phyloP scores from a whole-genome alignment of 2,113 vertebrate species.

The Sitta europaea region DNA sequence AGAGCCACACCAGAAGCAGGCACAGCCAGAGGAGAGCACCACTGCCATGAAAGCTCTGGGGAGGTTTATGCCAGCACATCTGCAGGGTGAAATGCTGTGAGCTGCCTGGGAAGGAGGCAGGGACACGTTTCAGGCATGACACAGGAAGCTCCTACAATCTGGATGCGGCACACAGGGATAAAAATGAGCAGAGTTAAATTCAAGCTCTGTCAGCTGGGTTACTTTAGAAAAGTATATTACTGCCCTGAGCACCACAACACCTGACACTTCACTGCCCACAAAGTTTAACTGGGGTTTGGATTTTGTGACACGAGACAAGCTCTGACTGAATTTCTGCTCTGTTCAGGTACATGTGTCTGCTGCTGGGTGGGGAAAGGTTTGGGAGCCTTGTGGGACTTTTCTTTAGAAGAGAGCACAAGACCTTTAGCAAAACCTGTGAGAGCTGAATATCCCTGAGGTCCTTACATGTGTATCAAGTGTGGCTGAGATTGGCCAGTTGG shows the following conservation, averaged over 20 bases:
- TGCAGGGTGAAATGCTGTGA: background rate
- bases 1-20: background rate
- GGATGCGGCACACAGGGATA: background rate
- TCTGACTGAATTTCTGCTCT: background rate
- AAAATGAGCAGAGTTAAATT: background rate
- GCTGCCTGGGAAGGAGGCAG: background rate
- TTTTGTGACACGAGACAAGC: background rate
- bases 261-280: accelerated
- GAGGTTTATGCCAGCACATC: background rate
- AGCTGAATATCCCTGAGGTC: background rate
- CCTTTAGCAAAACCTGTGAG: background rate
- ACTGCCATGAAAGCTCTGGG: background rate
- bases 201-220: background rate
- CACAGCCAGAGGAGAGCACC: background rate
- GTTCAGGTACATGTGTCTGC: accelerated
- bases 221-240: background rate
- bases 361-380: background rate
- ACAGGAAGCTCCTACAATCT: background rate
- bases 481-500: constrained; percentile 36
- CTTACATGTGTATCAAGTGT: background rate
- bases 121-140: accelerated
- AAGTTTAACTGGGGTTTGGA: background rate
- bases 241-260: background rate
- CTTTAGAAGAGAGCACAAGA: background rate
- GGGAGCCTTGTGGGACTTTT: background rate